Base-by-base conservation (phyloP, 2,113 vertebrate species). In the Blennius ocellaris region DNA sequence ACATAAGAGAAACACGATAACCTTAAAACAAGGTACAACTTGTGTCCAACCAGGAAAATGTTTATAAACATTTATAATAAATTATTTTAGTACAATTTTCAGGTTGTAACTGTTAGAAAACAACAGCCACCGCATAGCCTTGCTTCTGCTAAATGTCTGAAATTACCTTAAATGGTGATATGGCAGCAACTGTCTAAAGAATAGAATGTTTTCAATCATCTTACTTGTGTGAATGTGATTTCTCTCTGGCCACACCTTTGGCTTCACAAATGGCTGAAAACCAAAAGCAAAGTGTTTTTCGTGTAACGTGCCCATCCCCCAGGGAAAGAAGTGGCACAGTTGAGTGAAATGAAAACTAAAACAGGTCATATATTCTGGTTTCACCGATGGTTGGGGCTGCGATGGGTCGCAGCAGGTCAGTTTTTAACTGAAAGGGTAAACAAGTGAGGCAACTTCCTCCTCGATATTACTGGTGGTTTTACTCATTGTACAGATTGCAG, bases 41-140 rank as follows among this genome's bases (percentile, higher is more conserved):
- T 84, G 57, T 73, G 60, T 68, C 57, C 84, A 82, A 73, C 60
- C 70, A 66, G 47, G 47, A 80, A 83, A 57, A 65, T 79, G 66
- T 73, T 77, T 52, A 84, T 81, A 86, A 68, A 83, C 71, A 69
- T 74, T 69, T 80, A 76, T 63, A 93, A 93, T 93, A 93, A 94
- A 92, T 94, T 89, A 93, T 82, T 77, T 74, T 56, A 82, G 78
- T 68, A 86, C 40, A 81, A 75, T 69, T 52, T 69, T 64, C 8
- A 67, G 48, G 71, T 56, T 74, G 52, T 69, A 73, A 53, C 38
- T 54, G 49, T 80, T 53, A 51, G 37, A 78, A 71, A 76, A 76
- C 7, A 78, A 68, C 17, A 65, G 39, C 64, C 68, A 59, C 44
- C 61, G 65, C 39, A 50, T 50, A 48, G 62, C 61, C 16, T 80